Percentiles rank a stretch among this genome's conserved stretches.
phyloP scores from a whole-genome alignment of 1,140 invertebrate genomes.

The Caenorhabditis latens region DNA sequence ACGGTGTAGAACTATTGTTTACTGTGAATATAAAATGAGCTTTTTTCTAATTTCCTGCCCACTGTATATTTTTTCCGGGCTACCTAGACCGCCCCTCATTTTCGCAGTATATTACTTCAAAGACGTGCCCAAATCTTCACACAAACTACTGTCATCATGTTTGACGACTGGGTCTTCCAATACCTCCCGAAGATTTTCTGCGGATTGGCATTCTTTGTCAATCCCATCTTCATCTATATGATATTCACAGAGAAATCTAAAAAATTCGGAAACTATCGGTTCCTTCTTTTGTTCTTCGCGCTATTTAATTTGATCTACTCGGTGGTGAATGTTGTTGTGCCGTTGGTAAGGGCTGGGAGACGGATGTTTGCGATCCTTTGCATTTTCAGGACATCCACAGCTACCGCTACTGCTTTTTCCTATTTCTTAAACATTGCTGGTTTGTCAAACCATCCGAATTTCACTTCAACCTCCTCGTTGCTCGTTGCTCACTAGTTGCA shows the following conservation, averaged over 20 bases:
- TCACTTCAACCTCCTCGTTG: background rate
- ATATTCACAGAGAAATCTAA: background rate
- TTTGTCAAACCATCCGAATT: background rate
- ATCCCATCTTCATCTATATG: background rate
- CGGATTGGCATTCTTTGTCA: background rate
- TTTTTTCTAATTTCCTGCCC: too few species aligned
- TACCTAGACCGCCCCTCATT: too few species aligned
- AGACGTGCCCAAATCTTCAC: too few species aligned
- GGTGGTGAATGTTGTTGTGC: background rate
- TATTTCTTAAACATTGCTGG: background rate
- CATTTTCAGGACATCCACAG: background rate
- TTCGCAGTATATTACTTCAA: too few species aligned
- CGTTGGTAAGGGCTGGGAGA: background rate
- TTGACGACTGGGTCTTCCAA: background rate
- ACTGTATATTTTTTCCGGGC: too few species aligned
- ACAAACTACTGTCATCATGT: background rate
- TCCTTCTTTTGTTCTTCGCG: background rate
- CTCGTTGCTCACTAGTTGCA: background rate
- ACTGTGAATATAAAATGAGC: too few species aligned
- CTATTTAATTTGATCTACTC: background rate
- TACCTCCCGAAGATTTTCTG: background rate
- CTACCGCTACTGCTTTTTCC: slow-evolving; percentile 1
- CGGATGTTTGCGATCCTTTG: background rate
- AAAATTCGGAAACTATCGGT: slow-evolving; percentile 6
- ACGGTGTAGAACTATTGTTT: too few species aligned